Base-by-base conservation (phyloP, 2,113 vertebrate species). In the Osmerus eperlanus region DNA sequence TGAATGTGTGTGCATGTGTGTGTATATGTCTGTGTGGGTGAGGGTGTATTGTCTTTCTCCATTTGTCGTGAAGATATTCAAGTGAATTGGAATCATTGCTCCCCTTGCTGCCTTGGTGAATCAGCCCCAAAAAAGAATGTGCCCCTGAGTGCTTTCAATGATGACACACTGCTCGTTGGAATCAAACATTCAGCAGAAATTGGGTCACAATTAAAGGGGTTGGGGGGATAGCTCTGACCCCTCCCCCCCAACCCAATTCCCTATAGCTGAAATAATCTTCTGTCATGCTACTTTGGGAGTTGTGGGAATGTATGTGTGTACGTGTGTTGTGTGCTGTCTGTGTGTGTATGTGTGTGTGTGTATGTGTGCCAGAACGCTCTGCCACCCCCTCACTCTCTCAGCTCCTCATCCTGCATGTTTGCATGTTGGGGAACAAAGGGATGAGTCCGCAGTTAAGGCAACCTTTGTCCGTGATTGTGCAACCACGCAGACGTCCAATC, bases 381-480 rank as follows among this genome's bases (percentile, higher is more conserved):
- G 18, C 58, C 79, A 18, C 25, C 9, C 25, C 21, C 69, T 63
- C 51, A 12, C 67, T 53, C 64, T 71, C 62, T 70, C 28, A n/a
- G 15, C 29, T 18, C 16, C 54, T 56, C 54, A 75, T 77, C 47
- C 78, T 71, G 59, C 79, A 83, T 84, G 82, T 90, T 85, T 89
- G 82, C 87, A 79, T 67, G 76, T 66, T 79, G 75, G 77, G 56
- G 69, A 80, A 92, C 89, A 90, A 91, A 89, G 84, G 77, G 81
- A 66, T 84, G 87, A 83, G 88, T 86, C 85, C 86, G 80, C 85
- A 84, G 90, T 91, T 88, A 80, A 86, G 86, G 86, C 84, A 83
- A 85, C 86, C 84, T 89, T 93, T 93, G 91, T 93, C 87, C 53
- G 70, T 86, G 86, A 89, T 90, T 86, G 87, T 82, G 89, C 89